These are phyloP conservation scores for Cotesia glomerata DNA, from an alignment of 1,140 invertebrate species.

Conservation along the genomic window DNA sequence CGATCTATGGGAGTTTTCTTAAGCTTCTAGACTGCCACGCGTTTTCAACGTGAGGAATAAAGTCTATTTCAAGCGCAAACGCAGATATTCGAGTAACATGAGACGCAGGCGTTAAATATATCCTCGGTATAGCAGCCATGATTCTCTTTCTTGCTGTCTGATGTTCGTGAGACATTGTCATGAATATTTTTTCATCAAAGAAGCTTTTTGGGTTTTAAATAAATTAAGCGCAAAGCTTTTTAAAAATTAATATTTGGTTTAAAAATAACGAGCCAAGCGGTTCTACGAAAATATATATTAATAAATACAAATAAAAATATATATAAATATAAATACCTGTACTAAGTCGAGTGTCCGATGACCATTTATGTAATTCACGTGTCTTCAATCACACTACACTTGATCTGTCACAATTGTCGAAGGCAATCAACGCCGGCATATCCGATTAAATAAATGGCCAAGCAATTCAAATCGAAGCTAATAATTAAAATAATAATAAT, in stretches of 20 bases:
- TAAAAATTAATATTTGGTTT: too few species aligned
- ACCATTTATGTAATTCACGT: neutral
- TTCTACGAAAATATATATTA: neutral
- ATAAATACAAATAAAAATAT: neutral
- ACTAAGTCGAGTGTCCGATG: neutral
- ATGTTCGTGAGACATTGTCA: neutral
- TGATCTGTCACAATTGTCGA: neutral
- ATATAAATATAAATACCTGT: neutral
- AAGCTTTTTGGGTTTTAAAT: neutral
- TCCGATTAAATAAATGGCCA: neutral
- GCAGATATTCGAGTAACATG: slow-evolving; percentile 35
- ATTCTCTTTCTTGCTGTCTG: neutral
- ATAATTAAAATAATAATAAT: too few species aligned
- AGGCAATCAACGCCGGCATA: slow-evolving; percentile 25
- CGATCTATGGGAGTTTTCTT: slow-evolving; percentile 8
- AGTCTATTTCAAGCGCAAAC: slow-evolving; percentile 33
- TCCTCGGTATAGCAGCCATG: slow-evolving; percentile 18
- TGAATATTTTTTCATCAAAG: neutral
- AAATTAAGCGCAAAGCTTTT: too few species aligned
- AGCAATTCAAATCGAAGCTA: too few species aligned
- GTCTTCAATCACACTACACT: slow-evolving; percentile 1
- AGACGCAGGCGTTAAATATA: slow-evolving; percentile 35
- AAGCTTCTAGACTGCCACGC: neutral
- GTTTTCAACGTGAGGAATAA: slow-evolving; percentile 29
- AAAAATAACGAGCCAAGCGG: too few species aligned